Conservation (phyloP, 2,797 vertebrate species). For the Calcarius lapponicus region DNA sequence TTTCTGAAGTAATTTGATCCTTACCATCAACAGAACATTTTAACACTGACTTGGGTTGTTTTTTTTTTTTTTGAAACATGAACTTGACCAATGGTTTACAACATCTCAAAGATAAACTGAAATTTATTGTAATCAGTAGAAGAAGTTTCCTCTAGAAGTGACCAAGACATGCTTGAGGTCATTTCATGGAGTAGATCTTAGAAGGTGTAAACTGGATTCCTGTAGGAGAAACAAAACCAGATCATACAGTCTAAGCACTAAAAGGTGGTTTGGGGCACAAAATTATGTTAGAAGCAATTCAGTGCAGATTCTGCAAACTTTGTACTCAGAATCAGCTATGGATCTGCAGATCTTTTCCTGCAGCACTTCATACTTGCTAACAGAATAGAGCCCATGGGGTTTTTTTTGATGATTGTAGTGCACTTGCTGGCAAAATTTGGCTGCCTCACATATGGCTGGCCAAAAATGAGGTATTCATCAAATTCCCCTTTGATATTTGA, state of each 20-base stretch:
- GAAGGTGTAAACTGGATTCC: not conserved
- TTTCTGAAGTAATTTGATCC: not conserved
- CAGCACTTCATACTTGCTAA: not conserved
- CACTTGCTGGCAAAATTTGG: not conserved
- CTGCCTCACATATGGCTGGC: not conserved
- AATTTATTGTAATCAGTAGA: rapidly evolving
- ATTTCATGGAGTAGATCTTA: not conserved
- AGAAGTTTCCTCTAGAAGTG: not conserved
- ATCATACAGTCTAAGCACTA: not conserved
- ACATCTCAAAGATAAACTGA: not conserved
- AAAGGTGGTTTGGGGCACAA: not conserved
- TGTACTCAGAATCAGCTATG: rapidly evolving
- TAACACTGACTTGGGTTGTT: not conserved
- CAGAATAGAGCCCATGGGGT: not conserved
- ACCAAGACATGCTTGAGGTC: not conserved
- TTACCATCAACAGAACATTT: not conserved
- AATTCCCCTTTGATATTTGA: not conserved
- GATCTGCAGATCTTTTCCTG: not conserved
- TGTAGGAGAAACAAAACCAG: not conserved
- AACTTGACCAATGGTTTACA: not conserved
- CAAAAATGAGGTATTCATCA: not conserved
- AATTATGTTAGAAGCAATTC: not conserved
- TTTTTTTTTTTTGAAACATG: not conserved
- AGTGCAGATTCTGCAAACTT: not conserved
- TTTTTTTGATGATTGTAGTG: not conserved